Conservation (phyloP, 2,888 invertebrate species). For the Neocrepidodera transversa region DNA sequence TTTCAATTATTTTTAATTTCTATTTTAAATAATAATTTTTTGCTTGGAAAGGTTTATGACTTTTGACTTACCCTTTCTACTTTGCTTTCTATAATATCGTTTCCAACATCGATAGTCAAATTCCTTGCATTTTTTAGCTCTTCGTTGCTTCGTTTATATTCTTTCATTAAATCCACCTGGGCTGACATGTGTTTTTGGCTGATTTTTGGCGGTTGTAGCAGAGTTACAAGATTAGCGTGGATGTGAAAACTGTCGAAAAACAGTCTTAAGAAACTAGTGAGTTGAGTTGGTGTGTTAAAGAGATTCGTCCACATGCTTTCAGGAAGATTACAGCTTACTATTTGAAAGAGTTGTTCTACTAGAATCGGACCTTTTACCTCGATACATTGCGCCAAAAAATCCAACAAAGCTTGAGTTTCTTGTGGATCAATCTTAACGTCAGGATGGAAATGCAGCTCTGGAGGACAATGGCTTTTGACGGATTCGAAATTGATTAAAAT, state of each 20-base stretch:
- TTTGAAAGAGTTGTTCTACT: slow-evolving; percentile 86
- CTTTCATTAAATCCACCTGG: slow-evolving; percentile 46
- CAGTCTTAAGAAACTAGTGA: slow-evolving; percentile 89
- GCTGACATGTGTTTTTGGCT: slow-evolving; percentile 59
- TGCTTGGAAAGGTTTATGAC: too few relatives aligned
- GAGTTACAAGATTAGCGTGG: slow-evolving; percentile 88
- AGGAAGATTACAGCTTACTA: slow-evolving; percentile 70
- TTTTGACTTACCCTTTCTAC: slow-evolving; percentile 34
- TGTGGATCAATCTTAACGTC: slow-evolving; percentile 83
- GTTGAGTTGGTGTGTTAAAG: slow-evolving; percentile 89
- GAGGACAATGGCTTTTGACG: slow-evolving; percentile 65
- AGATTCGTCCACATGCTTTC: slow-evolving; percentile 75
- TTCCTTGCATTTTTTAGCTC: slow-evolving; percentile 51
- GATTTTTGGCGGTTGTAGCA: slow-evolving; percentile 79
- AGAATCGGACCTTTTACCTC: slow-evolving; percentile 78
- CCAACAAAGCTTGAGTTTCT: slow-evolving; percentile 80
- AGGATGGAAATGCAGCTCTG: slow-evolving; percentile 74
- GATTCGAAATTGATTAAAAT: slow-evolving; percentile 67
- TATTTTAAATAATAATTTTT: too few relatives aligned
- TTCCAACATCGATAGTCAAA: slow-evolving; percentile 38
- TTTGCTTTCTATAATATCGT: slow-evolving; percentile 35
- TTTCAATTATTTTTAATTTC: too few relatives aligned
- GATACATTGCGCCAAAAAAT: slow-evolving; percentile 81
- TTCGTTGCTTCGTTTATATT: slow-evolving; percentile 42
- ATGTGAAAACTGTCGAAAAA: slow-evolving; percentile 95